Evolutionary conservation across 1,140 invertebrate species (phyloP), one percentile per base, ranked within the genome.

Genomic region (Ips typographus): DNA sequence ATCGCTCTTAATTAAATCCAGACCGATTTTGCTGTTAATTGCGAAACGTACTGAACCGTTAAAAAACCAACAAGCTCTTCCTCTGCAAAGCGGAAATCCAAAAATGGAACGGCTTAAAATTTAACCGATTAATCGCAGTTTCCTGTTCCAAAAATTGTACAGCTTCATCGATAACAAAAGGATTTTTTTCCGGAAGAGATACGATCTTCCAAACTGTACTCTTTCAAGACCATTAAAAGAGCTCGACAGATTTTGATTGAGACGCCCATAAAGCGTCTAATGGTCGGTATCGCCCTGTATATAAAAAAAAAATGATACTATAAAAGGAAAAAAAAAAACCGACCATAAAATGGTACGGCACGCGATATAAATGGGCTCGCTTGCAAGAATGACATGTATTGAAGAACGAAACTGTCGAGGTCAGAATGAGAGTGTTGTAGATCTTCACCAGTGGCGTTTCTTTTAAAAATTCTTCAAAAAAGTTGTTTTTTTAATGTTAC

Each of bases 311-410:
- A 60, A 60, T 60, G 39, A 44, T 38, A 59, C 44, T 38, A 66
- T 49, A 68, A 68, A 68, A 49, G 37, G 42, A 65, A 65, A 56
- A 51, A 51, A 8, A 40, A 63, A 43, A 65, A 57, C 56, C 8
- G 39, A 38, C 43, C 43, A 68, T 60, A 68, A 68, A 66, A 68
- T 51, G 65, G 65, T 68, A 60, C 40, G 65, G 65, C 65, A 68
- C 65, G 65, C 65, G 65, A 68, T 68, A 60, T 68, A 60, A 68
- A 68, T 60, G 65, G 58, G 6, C 39, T 53, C 47, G 65, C 57
- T 68, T 37, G 65, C 65, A 8, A 22, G 65, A 68, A 68, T 68
- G 65, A 68, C 65, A 68, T 68, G 56, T 68, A 68, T 68, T 68
- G 65, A 68, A 68, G 65, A 41, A 68, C 43, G 41, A 41, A 53